phyloP scores from a whole-genome alignment of 2,113 vertebrate species.

The Amblyopsis rosae region DNA sequence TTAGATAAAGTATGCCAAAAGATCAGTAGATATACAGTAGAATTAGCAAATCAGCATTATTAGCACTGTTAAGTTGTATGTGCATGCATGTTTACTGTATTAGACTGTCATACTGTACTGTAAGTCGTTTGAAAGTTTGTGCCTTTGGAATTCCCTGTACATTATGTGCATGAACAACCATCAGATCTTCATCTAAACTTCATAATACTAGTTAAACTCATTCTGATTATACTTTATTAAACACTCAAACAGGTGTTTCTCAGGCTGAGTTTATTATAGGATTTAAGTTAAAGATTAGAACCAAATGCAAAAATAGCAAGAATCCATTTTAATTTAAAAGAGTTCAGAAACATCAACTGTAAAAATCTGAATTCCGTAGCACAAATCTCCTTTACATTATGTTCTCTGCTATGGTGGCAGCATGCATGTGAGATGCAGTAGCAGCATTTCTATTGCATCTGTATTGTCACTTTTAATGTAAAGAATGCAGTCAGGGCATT shows the following conservation, averaged over 20 bases:
- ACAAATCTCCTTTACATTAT: conserved; percentile 5
- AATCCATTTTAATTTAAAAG: too few relatives aligned
- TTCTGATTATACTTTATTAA: too few relatives aligned
- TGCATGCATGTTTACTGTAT: conserved; percentile 28
- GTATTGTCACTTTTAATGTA: neutral
- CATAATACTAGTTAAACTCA: too few relatives aligned
- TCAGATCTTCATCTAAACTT: too few relatives aligned
- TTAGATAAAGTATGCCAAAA: neutral
- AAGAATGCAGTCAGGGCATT: conserved; percentile 6
- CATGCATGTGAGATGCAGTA: neutral
- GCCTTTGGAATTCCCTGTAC: too few relatives aligned
- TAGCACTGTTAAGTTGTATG: conserved; percentile 4
- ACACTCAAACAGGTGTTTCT: too few relatives aligned
- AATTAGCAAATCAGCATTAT: neutral
- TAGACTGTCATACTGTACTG: conserved; percentile 9
- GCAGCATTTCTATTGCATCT: neutral
- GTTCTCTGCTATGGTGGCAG: conserved; percentile 1
- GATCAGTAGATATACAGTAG: conserved; percentile 21
- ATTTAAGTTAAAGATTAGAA: too few relatives aligned
- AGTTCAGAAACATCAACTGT: too few relatives aligned
- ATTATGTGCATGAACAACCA: too few relatives aligned
- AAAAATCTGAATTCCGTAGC: neutral
- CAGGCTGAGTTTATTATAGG: too few relatives aligned
- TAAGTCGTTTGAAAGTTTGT: neutral
- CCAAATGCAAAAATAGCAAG: too few relatives aligned